Evolutionary conservation across 2,888 invertebrate genomes (phyloP), one percentile per base, ranked within the genome.

Genomic region (Pammene aurita): DNA sequence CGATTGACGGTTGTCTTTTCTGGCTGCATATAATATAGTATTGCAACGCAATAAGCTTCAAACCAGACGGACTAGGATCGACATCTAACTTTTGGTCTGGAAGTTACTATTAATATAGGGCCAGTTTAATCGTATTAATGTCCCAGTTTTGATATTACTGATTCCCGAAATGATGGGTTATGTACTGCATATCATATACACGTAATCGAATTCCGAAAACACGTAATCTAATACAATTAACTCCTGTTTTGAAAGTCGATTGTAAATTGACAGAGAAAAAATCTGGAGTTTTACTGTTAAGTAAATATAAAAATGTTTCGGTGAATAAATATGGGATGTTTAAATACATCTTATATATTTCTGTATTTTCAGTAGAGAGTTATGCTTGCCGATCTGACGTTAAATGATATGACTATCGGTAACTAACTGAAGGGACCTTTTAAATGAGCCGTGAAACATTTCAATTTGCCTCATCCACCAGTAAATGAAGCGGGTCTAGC

Each of bases 361-460:
- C 11, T 11, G 13, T 42, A 7, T 38, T 38, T 48, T 16, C 11
- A 50, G 6, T 11, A 50, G 0, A 18, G 50, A 18, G 18, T 50
- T 50, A 7, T 5, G 16, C 6, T 48, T 38, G 38, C 18, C 52
- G 50, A 52, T 52, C 41, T 41, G 26, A 58, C 26, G 14, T 7
- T 44, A 14, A 58, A 58, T 55, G n/a, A 52, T 42, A 50, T 57
- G 14, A 44, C 62, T 67, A 68, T 44, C 60, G 58, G 60, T 69
- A 69, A 69, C 69, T 69, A 69, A 69, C 58, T 56, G 54, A 46
- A 72, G 75, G 76, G 81, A 82, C 83, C 79, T 81, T 78, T 78
- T 80, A 76, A 88, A 87, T 80, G 87, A 86, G 82, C 80, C 87
- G 80, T 86, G 82, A 83, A 89, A 78, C 78, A 81, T 84, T 84